A percentile compares a stretch with the other conserved stretches of the same genome.
phyloP scores from a whole-genome alignment of 2,797 vertebrate species.

The Notamacropus eugenii region DNA sequence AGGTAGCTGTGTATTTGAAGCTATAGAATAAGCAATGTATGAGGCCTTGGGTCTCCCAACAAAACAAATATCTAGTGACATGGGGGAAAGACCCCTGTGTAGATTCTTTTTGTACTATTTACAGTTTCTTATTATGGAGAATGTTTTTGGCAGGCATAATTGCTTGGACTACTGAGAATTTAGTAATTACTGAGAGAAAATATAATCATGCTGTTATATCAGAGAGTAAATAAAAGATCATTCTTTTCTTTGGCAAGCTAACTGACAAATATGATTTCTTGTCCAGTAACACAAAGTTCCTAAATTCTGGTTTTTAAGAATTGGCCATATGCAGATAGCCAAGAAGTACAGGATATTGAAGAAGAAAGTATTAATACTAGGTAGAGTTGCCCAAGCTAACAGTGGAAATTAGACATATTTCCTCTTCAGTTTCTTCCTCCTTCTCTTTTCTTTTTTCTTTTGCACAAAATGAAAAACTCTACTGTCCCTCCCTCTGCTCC shows the following conservation, averaged over 20 bases:
- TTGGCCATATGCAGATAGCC: neutral
- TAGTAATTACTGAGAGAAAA: conserved; percentile 49
- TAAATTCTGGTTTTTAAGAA: neutral
- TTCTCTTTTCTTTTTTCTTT: neutral
- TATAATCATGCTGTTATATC: conserved; percentile 43
- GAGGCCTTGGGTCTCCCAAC: neutral
- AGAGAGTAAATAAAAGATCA: conserved; percentile 38
- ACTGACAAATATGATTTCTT: neutral
- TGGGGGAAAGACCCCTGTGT: neutral
- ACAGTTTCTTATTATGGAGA: neutral
- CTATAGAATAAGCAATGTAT: neutral
- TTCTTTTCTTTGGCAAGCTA: neutral
- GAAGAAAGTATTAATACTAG: neutral
- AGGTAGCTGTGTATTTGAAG: neutral
- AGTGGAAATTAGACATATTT: neutral
- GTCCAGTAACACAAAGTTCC: neutral
- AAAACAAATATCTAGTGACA: conserved; percentile 16
- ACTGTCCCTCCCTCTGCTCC: neutral
- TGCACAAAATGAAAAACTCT: neutral
- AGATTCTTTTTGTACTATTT: conserved; percentile 39
- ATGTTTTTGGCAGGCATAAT: neutral
- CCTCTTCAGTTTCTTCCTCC: neutral
- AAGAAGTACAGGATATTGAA: neutral
- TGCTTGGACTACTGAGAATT: conserved; percentile 13
- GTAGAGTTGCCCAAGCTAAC: neutral